phyloP scores from a whole-genome alignment of 1,140 invertebrate genomes.

The Ooceraea biroi region DNA sequence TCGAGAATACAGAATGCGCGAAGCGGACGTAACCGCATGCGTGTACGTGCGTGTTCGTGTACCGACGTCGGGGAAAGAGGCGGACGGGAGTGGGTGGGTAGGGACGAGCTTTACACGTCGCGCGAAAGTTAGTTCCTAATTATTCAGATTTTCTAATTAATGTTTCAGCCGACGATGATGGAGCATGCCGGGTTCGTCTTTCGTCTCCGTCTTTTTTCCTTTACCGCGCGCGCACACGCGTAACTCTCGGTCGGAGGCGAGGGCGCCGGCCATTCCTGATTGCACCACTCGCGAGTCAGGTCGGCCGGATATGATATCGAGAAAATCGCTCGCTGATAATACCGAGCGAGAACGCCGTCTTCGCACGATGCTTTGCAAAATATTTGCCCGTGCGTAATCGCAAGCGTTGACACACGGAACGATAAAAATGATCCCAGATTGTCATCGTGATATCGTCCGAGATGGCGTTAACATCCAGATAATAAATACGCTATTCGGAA shows the following conservation, averaged over 20 bases:
- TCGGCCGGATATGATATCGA: conserved; percentile 41
- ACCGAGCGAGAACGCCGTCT: background rate
- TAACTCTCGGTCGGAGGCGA: background rate
- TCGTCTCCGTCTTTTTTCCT: conserved; percentile 78
- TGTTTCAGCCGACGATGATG: conserved; percentile 83
- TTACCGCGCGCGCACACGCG: conserved; percentile 66
- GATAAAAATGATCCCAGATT: background rate
- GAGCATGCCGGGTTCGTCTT: conserved; percentile 77
- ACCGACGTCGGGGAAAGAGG: no score
- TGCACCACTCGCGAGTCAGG: conserved; percentile 41
- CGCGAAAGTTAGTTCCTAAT: conserved; percentile 85
- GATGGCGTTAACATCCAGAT: background rate
- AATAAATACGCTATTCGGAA: background rate
- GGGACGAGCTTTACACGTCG: conserved; percentile 75
- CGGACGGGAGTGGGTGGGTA: background rate
- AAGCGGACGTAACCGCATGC: conserved; percentile 51
- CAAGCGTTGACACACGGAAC: conserved; percentile 18
- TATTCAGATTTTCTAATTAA: conserved; percentile 86
- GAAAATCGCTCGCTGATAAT: conserved; percentile 37
- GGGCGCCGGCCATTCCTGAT: conserved; percentile 52
- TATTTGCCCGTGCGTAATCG: conserved; percentile 30
- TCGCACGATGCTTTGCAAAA: conserved; percentile 5
- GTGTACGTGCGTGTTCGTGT: conserved; percentile 33
- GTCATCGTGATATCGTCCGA: background rate
- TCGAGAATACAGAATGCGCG: conserved; percentile 29